Evolutionary conservation across 1,140 invertebrate species (phyloP), one percentile per base, ranked within the genome.

Genomic region (Plectrocnemia conspersa): DNA sequence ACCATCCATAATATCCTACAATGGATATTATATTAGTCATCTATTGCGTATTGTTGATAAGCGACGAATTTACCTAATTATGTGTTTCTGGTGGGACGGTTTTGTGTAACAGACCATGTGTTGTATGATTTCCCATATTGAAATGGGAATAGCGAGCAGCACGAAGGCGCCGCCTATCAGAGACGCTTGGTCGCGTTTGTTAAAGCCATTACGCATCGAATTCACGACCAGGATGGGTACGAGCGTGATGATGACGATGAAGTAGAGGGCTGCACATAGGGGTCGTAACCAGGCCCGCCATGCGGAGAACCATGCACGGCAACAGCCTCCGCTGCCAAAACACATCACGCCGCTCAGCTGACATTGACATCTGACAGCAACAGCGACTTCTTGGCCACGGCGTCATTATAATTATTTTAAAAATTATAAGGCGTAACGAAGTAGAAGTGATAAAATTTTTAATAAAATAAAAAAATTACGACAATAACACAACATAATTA

Each of bases 1-100:
- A 97, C 93, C 93, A 97, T 97, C 93, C 93, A 97, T 63, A 97
- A 69, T 74, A 97, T 93, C 68, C 94, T 91, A 71, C 62, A 82
- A 81, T 29, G 27, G 6, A n/a, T 38, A 9, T 38, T 38, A 10
- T 10, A 10, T 38, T 38, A 9, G 7, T 15, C 15, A 9, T 15
- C 5, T 9, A 38, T 38, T 38, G 15, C 35, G 15, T 9, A 10
- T 38, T 38, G 9, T 10, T 9, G 7, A 38, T 38, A 16, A 38
- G 7, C 3, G 4, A 21, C 6, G 23, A 21, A 50, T 35, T 70
- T 77, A 91, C 89, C 89, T 84, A 52, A 94, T 94, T 52, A 97
- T 93, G 72, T 94, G 88, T 75, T 93, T 93, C 54, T 98, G 94
- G 56, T 97, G 73, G 66, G 82, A 85, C 18, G 94, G 93, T 67